Percentiles rank a stretch among this genome's conserved stretches.
Evolutionary conservation across 2,797 vertebrate species (phyloP).

Genomic region (Picus viridis): DNA sequence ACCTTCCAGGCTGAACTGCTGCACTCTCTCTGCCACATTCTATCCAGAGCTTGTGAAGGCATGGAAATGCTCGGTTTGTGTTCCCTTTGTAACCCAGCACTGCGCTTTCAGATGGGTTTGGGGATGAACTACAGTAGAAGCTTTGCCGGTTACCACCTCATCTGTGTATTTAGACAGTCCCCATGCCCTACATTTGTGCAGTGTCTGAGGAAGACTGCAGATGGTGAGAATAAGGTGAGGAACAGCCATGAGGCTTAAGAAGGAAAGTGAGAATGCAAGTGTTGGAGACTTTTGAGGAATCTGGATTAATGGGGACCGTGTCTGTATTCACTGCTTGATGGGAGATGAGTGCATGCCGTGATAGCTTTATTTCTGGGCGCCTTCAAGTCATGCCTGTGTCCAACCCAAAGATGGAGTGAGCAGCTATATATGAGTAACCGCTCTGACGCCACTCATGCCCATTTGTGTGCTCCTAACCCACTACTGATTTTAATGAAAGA

Average conservation of each 20-base stretch:
- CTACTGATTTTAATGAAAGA: background rate
- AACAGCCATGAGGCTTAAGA: background rate
- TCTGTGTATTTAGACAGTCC: background rate
- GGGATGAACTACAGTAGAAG: background rate
- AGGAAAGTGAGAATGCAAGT: rapidly evolving
- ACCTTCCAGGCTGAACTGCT: background rate
- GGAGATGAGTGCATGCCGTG: background rate
- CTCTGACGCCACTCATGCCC: background rate
- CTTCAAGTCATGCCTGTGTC: background rate
- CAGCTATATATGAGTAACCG: rapidly evolving
- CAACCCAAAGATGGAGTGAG: background rate
- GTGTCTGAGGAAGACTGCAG: background rate
- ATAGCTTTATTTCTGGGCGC: background rate
- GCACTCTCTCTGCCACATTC: rapidly evolving
- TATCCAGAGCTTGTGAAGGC: background rate
- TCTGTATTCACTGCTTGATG: background rate
- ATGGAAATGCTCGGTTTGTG: rapidly evolving
- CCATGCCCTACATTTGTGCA: too few relatives aligned
- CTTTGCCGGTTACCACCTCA: background rate
- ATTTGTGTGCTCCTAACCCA: background rate
- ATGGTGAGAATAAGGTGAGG: background rate
- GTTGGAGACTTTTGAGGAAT: rapidly evolving
- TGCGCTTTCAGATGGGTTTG: background rate
- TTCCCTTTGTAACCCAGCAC: background rate
- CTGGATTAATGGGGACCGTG: background rate